Base-by-base conservation (phyloP, 1,140 invertebrate genomes). In the Trachymyrmex septentrionalis region DNA sequence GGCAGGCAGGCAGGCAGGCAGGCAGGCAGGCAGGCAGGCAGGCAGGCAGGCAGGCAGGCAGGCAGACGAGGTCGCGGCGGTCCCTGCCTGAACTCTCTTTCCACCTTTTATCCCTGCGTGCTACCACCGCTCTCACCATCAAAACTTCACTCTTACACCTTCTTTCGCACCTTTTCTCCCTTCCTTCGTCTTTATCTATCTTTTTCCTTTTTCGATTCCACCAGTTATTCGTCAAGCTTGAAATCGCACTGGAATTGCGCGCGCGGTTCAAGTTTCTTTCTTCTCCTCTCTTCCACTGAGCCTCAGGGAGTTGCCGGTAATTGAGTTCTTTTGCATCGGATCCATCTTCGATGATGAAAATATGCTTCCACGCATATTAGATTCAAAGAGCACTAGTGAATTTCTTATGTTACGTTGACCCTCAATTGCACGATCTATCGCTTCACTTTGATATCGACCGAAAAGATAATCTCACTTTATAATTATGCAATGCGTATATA, bases 321-420 rank as follows among this genome's bases (percentile, higher is more conserved):
- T 92, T 90, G 91, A 92, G 91, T 91, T 92, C 88, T 92, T 91
- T 91, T 91, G 87, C 86, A 87, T 90, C 66, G 88, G 57, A 63
- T 57, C 10, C 57, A 44, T 57, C 69, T 73, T n/a, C 38, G 27
- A 87, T 48, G 63, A 61, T 53, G 57, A 14, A 53, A 61, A 73
- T 82, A 82, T 73, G 80, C 80, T 82, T 61, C 24, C 55, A 19
- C 24, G 80, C 30, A 10, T 66, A 69, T 66, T 55, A 27, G 14
- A 61, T 38, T 73, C 24, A 55, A 27, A 66, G 67, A 30, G 50
- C 66, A 9, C 5, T 14, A 21, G 78, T 34, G 38, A 73, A 61
- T 82, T 61, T 69, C 61, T 82, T 82, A 73, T 73, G 61, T 55
- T 57, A 44, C 38, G 50, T 72, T 48, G 66, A 82, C 3, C 7